phyloP scores from a whole-genome alignment of 2,797 vertebrate genomes.

The Propithecus deckenii region DNA sequence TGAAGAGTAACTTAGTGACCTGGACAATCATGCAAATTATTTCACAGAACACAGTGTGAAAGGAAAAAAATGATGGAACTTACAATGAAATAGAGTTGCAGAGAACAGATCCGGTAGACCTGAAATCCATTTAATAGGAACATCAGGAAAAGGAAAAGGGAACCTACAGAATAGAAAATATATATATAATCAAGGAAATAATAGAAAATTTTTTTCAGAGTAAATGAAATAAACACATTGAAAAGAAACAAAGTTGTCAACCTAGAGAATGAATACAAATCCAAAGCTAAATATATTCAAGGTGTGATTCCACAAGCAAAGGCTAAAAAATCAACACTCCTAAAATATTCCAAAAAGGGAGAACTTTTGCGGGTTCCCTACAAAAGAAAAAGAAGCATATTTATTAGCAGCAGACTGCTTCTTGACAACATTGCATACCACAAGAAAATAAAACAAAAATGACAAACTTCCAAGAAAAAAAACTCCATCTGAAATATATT shows the following conservation, averaged over 20 bases:
- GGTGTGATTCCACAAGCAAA: background rate
- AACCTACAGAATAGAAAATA: background rate
- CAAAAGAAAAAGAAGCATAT: background rate
- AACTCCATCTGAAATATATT: background rate
- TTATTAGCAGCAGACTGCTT: conserved; percentile 3
- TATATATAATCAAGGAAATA: background rate
- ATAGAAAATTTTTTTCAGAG: background rate
- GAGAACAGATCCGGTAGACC: background rate
- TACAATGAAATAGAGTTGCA: background rate
- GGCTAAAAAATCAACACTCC: background rate
- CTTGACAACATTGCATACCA: background rate
- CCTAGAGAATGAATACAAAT: background rate
- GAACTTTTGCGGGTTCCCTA: background rate
- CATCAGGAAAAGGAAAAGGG: background rate
- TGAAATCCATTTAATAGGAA: background rate
- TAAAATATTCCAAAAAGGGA: background rate
- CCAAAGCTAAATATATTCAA: background rate
- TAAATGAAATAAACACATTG: background rate
- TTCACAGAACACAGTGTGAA: background rate
- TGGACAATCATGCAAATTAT: background rate
- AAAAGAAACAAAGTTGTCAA: background rate
- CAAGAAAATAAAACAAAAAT: conserved; percentile 8
- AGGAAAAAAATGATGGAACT: background rate
- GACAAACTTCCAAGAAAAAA: background rate
- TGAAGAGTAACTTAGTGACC: background rate